phyloP scores from a whole-genome alignment of 2,797 vertebrate species.

The Sphenodon punctatus region DNA sequence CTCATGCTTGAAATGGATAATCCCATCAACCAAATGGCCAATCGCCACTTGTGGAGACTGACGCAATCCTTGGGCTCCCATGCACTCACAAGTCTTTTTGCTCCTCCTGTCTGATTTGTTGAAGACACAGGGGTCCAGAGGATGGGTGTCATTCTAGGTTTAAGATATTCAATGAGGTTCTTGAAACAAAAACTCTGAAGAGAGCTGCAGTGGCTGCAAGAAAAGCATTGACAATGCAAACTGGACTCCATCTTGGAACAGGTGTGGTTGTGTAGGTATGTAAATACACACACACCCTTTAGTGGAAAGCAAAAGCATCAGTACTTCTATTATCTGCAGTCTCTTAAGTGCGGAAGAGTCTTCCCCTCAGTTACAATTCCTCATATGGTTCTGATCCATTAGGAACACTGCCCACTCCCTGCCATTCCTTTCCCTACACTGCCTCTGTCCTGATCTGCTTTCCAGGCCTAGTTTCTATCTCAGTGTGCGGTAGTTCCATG shows the following conservation, averaged over 20 bases:
- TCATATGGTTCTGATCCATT: no score
- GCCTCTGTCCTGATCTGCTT: background rate
- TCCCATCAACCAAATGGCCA: slow-evolving; percentile 33
- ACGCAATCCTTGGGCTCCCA: background rate
- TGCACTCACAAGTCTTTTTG: background rate
- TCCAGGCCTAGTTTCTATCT: background rate
- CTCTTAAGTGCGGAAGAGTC: no score
- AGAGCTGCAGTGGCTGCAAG: background rate
- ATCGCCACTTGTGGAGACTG: slow-evolving; percentile 22
- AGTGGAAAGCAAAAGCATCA: no score
- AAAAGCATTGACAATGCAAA: background rate
- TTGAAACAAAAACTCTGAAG: background rate
- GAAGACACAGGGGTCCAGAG: background rate
- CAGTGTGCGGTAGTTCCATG: background rate
- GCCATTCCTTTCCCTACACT: background rate
- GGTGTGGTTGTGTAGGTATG: background rate
- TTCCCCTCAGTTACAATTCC: no score
- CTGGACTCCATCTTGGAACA: background rate
- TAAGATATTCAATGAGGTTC: background rate
- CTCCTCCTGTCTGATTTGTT: background rate
- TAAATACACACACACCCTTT: no score
- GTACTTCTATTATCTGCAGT: no score
- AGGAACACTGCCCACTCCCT: background rate
- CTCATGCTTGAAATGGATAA: slow-evolving; percentile 26
- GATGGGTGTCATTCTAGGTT: background rate